Conservation (phyloP, 1,140 invertebrate species). For the Teleopsis dalmanni region DNA sequence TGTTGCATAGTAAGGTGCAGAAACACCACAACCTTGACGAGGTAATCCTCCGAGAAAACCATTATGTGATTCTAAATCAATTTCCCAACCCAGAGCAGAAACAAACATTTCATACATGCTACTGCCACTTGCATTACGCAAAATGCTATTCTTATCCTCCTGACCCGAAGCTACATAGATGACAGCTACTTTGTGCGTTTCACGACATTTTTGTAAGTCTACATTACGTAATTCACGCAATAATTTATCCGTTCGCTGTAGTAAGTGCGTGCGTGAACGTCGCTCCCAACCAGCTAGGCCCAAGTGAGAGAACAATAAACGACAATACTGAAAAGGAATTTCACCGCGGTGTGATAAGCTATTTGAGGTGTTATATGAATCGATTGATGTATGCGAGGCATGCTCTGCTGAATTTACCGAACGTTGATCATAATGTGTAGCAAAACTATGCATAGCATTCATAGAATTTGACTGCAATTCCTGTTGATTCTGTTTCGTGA, state of each 20-base stretch:
- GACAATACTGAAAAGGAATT: slow-evolving; percentile 69
- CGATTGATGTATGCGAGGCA: slow-evolving; percentile 25
- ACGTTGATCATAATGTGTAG: slow-evolving; percentile 21
- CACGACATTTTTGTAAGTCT: slow-evolving; percentile 83
- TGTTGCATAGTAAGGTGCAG: slow-evolving; percentile 93
- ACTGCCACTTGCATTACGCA: slow-evolving; percentile 76
- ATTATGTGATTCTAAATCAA: slow-evolving; percentile 88
- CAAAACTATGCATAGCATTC: slow-evolving; percentile 7
- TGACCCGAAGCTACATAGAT: slow-evolving; percentile 96
- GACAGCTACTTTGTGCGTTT: slow-evolving; percentile 98
- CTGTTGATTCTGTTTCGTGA: slow-evolving; percentile 47
- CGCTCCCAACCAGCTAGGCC: slow-evolving; percentile 86
- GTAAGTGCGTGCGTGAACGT: slow-evolving; percentile 71
- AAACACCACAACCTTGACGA: slow-evolving; percentile 83
- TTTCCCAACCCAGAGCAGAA: slow-evolving; percentile 90
- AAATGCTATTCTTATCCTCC: slow-evolving; percentile 90
- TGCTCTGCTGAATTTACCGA: slow-evolving; percentile 23
- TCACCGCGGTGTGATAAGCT: slow-evolving; percentile 26
- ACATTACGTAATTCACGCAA: slow-evolving; percentile 87
- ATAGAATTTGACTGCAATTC: slow-evolving; percentile 20
- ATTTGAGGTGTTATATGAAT: slow-evolving; percentile 25
- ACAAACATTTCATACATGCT: slow-evolving; percentile 92
- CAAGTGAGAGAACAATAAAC: slow-evolving; percentile 81
- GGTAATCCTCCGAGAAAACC: slow-evolving; percentile 95
- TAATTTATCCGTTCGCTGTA: slow-evolving; percentile 85